A percentile compares a stretch with the other conserved stretches of the same genome.
Evolutionary conservation across 2,888 invertebrate genomes (phyloP).

Genomic region (Gisinianus flammeolus): DNA sequence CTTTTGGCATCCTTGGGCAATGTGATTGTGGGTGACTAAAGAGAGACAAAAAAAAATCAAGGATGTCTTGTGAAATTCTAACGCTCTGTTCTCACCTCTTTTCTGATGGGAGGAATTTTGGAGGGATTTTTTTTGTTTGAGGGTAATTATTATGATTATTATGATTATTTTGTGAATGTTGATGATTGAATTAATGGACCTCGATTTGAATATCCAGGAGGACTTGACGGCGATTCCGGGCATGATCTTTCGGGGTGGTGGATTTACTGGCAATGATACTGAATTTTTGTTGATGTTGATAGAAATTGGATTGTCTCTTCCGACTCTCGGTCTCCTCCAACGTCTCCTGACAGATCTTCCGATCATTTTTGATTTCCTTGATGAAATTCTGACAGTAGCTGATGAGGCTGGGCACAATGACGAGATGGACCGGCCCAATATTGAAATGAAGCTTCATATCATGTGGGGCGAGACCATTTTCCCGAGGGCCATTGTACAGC

Average conservation of each 20-base stretch:
- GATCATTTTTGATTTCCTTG: too few relatives aligned
- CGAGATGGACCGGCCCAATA: neutral
- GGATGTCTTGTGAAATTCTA: neutral
- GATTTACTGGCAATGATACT: neutral
- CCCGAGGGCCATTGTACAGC: neutral
- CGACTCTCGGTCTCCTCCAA: neutral
- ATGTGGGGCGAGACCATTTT: neutral
- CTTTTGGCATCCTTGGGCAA: neutral
- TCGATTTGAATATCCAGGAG: slow-evolving; percentile 9
- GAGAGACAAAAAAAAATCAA: neutral
- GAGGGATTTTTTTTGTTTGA: too few relatives aligned
- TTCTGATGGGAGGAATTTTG: too few relatives aligned
- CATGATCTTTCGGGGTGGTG: too few relatives aligned
- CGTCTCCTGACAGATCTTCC: neutral
- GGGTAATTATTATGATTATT: too few relatives aligned
- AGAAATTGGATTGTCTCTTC: neutral
- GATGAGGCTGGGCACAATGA: too few relatives aligned
- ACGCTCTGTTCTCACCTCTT: too few relatives aligned
- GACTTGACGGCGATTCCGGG: neutral
- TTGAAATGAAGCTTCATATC: neutral
- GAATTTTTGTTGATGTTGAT: neutral
- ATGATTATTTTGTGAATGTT: too few relatives aligned
- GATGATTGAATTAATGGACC: neutral
- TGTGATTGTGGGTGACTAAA: slow-evolving; percentile 4
- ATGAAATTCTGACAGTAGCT: too few relatives aligned